These are phyloP conservation scores for Drosophila mauritiana DNA, from an alignment of 1,140 invertebrate species.

Conservation along the genomic window DNA sequence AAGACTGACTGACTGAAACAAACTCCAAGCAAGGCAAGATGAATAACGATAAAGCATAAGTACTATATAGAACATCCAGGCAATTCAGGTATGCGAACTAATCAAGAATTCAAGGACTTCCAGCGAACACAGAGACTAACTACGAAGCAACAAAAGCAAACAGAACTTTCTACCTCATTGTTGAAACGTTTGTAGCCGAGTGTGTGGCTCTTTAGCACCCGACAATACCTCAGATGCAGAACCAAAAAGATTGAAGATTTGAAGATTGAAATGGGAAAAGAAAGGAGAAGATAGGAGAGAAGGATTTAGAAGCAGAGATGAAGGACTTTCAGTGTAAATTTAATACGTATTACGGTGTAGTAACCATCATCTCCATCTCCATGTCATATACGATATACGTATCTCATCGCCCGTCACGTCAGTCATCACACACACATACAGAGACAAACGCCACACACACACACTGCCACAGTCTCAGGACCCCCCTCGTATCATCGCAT, in stretches of 20 bases:
- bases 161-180: slow-evolving; percentile 78
- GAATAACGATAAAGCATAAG: slow-evolving; percentile 35
- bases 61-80: slow-evolving; percentile 72
- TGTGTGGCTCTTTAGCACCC: slow-evolving; percentile 66
- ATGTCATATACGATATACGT: slow-evolving; percentile 27
- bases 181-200: slow-evolving; percentile 64
- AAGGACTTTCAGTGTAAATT: slow-evolving; percentile 53
- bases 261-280: not conserved
- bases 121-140: slow-evolving; percentile 58
- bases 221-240: slow-evolving; percentile 72
- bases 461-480: slow-evolving; percentile 55
- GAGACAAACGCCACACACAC: slow-evolving; percentile 19
- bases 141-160: slow-evolving; percentile 59
- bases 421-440: slow-evolving; percentile 48
- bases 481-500: slow-evolving; percentile 43
- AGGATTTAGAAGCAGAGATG: slow-evolving; percentile 23
- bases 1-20: slow-evolving; percentile 46
- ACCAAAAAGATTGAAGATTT: slow-evolving; percentile 27
- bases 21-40: slow-evolving; percentile 35
- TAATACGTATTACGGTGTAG: slow-evolving; percentile 44
- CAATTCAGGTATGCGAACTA: slow-evolving; percentile 80
- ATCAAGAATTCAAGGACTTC: slow-evolving; percentile 80
- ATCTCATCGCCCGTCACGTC: slow-evolving; percentile 49
- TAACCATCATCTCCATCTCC: slow-evolving; percentile 38
- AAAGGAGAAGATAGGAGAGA: slow-evolving; percentile 1